Percentiles rank a stretch among this genome's conserved stretches.
These are phyloP conservation scores for Zaprionus capensis DNA, from an alignment of 1,140 invertebrate genomes.

Conservation along the genomic window DNA sequence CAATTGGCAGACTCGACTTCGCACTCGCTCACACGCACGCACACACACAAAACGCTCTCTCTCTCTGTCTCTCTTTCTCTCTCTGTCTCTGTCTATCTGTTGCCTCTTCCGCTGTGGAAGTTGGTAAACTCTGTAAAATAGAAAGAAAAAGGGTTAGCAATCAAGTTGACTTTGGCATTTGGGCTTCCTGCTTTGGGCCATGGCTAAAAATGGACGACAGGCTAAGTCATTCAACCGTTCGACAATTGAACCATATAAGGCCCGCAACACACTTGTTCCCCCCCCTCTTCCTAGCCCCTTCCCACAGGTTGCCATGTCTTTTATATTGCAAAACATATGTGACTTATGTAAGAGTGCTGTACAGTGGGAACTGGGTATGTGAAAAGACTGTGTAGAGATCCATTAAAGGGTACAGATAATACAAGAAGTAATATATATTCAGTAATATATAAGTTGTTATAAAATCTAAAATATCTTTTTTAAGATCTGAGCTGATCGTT, in stretches of 20 bases:
- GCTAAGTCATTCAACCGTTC: slow-evolving; percentile 43
- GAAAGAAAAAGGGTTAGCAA: slow-evolving; percentile 13
- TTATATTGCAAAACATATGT: slow-evolving; percentile 17
- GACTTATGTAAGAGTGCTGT: neutral
- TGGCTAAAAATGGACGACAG: slow-evolving; percentile 28
- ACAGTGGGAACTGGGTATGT: slow-evolving; percentile 28
- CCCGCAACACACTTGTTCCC: neutral
- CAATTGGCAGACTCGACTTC: neutral
- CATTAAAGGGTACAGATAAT: too few species aligned
- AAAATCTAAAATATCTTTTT: too few species aligned
- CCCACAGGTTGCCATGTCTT: neutral
- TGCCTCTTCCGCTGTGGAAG: neutral
- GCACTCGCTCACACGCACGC: slow-evolving; percentile 6
- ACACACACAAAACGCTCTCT: neutral
- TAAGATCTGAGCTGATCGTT: too few species aligned
- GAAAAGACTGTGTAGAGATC: too few species aligned
- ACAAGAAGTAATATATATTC: too few species aligned
- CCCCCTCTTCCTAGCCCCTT: neutral
- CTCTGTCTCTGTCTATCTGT: neutral
- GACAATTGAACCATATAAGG: slow-evolving; percentile 42
- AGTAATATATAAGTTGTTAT: too few species aligned
- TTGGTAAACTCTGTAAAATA: neutral
- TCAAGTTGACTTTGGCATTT: slow-evolving; percentile 9
- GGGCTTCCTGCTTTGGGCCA: slow-evolving; percentile 25
- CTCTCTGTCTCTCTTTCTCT: neutral